These are phyloP conservation scores for Pholis gunnellus DNA, from an alignment of 2,113 vertebrate genomes.

Conservation along the genomic window DNA sequence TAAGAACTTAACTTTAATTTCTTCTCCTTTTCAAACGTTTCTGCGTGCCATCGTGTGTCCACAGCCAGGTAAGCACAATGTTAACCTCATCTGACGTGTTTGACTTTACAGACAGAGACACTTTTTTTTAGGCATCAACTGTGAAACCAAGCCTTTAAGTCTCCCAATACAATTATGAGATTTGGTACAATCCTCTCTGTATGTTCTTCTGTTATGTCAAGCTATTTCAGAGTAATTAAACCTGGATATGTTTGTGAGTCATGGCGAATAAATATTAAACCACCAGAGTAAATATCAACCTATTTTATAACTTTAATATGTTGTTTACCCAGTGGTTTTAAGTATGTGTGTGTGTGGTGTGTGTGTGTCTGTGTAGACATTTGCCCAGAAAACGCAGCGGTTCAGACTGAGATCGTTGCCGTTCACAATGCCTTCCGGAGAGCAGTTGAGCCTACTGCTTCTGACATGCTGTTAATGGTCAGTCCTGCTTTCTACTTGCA, in stretches of 20 bases:
- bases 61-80: conserved; percentile 72
- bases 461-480: conserved; percentile 83
- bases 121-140: conserved; percentile 24
- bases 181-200: conserved; percentile 25
- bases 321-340: conserved; percentile 41
- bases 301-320: conserved; percentile 44
- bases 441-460: conserved; percentile 63
- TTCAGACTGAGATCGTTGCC: conserved; percentile 75
- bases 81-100: background rate
- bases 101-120: background rate
- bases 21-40: background rate
- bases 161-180: conserved; percentile 36
- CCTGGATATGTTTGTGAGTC: too few relatives aligned
- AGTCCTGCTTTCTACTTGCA: background rate
- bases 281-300: conserved; percentile 50
- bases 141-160: conserved; percentile 6
- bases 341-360: conserved; percentile 17
- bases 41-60: conserved; percentile 1
- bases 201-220: conserved; percentile 14
- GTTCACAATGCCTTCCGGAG: conserved; percentile 76
- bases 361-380: conserved; percentile 24
- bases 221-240: too few relatives aligned
- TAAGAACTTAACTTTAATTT: conserved; percentile 18
- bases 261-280: too few relatives aligned
- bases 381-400: conserved; percentile 50